Percentiles rank a stretch among this genome's conserved stretches.
These are phyloP conservation scores for Mastigias papua DNA, from an alignment of 30 jellyfish, hydroid and myxozoan genomes.

Conservation along the genomic window DNA sequence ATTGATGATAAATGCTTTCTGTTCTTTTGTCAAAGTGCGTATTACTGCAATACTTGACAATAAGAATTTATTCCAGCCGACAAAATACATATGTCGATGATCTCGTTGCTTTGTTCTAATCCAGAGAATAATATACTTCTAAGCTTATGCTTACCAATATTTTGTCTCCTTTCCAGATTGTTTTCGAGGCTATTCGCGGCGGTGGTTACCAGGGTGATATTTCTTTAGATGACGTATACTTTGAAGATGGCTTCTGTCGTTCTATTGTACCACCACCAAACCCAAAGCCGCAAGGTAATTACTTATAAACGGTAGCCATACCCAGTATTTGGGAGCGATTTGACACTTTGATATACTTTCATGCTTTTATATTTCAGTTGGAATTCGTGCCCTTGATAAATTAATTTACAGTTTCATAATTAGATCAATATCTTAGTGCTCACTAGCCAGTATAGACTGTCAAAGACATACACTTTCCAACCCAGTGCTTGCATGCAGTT, in stretches of 20 bases:
- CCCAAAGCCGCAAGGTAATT: conserved; percentile 3
- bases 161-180: conserved; percentile 26
- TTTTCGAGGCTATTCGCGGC: conserved; percentile 80
- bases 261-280: conserved; percentile 14
- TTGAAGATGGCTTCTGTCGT: conserved; percentile 39
- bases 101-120: background rate
- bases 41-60: background rate
- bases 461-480: too few species aligned
- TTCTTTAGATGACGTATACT: conserved; percentile 76
- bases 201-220: conserved; percentile 82
- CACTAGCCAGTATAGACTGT: too few species aligned
- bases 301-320: too few species aligned
- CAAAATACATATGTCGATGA: background rate
- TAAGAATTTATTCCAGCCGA: background rate
- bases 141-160: background rate
- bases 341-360: too few species aligned
- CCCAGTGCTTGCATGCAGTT: too few species aligned
- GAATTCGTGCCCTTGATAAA: too few species aligned
- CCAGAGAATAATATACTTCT: background rate
- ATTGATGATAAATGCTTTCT: too few species aligned
- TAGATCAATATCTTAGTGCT: too few species aligned
- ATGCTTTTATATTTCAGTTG: too few species aligned
- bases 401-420: too few species aligned
- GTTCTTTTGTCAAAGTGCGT: too few species aligned
- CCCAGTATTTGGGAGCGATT: too few species aligned